Base-by-base conservation (phyloP, 2,888 invertebrate genomes). In the Abrostola tripartita region DNA sequence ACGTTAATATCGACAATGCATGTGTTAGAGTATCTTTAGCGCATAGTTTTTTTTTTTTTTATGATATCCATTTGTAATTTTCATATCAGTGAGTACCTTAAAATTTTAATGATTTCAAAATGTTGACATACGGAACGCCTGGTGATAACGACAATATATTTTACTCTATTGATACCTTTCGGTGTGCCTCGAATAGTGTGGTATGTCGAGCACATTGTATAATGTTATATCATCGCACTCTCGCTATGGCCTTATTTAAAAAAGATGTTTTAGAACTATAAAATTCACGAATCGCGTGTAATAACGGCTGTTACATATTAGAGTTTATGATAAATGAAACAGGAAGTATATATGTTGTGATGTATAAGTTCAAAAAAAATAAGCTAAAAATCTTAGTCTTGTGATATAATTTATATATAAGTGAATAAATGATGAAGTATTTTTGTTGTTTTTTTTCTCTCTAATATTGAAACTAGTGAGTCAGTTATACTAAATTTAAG, bases 361-460 rank as follows among this genome's bases (percentile, higher is more conserved):
- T 94, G 90, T 90, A 89, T 90, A 89, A 92, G 93, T 93, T 93
- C 92, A 94, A 94, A 92, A 92, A 92, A 90, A 90, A 84, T 85
- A 89, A 89, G 85, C 85, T 82, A 88, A 88, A 89, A 92, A 90
- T 87, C 84, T 91, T 93, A 91, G 93, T 94, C 93, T 94, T 94
- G 94, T 94, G 94, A 94, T 94, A 94, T 93, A 92, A 92, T 93
- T 92, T 93, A 93, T 92, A 88, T 90, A 90, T 90, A 93, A 91
- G 91, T 91, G 90, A 94, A 93, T 94, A 94, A 94, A 93, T 90
- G 88, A 93, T 90, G 90, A 91, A 93, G 90, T 93, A 94, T 93
- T 92, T 77, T 69, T 78, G 71, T 81, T 73, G 73, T 83, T 86
- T 83, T 80, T 76, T 86, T 84, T 81, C 64, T 59, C 59, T 58